phyloP scores from a whole-genome alignment of 1,140 invertebrate species.

The Diuraphis noxia region DNA sequence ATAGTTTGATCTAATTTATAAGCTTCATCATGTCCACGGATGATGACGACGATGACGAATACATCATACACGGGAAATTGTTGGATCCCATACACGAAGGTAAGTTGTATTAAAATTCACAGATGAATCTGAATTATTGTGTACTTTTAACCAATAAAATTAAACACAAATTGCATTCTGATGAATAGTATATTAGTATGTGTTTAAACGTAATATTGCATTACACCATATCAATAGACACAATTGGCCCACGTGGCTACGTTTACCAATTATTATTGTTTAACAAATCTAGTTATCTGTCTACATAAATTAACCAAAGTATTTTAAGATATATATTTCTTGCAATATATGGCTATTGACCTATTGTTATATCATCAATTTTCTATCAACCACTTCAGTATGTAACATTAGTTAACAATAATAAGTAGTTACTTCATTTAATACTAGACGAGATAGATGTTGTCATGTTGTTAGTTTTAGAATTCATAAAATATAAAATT shows the following conservation, averaged over 20 bases:
- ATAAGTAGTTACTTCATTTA: too few species aligned
- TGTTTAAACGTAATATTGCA: not conserved
- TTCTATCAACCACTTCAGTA: too few species aligned
- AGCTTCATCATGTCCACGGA: constrained; percentile 57
- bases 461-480: too few species aligned
- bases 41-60: constrained; percentile 68
- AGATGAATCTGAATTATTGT: not conserved
- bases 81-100: constrained; percentile 80
- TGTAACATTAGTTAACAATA: too few species aligned
- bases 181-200: not conserved
- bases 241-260: not conserved
- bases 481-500: not conserved
- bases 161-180: not conserved
- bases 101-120: constrained; percentile 59
- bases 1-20: not conserved
- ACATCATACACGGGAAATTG: constrained; percentile 74
- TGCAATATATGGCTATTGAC: not conserved
- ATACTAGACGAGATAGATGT: too few species aligned
- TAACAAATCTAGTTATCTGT: not conserved
- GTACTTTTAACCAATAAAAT: not conserved
- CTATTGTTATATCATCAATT: not conserved
- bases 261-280: not conserved
- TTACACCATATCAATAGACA: not conserved
- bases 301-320: too few species aligned
- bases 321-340: not conserved